Conservation (phyloP, 1,140 invertebrate genomes). For the Magallana ariakensis region DNA sequence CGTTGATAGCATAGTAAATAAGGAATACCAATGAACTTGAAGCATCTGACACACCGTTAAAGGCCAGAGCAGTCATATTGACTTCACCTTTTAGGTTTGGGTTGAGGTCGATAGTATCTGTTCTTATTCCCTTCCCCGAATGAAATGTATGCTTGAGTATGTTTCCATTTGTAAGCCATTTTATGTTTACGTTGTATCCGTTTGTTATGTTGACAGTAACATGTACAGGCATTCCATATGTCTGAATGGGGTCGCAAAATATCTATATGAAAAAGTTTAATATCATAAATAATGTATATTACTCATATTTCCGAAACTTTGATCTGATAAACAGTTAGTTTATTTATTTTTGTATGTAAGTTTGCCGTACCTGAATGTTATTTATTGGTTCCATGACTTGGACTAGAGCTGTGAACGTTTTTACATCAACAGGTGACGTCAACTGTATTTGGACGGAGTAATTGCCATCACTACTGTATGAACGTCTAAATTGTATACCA, state of each 20-base stretch:
- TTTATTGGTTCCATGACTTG: slow-evolving; percentile 22
- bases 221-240: neutral
- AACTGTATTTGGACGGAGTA: neutral
- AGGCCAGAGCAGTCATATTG: neutral
- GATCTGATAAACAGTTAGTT: too few relatives aligned
- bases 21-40: neutral
- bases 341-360: too few relatives aligned
- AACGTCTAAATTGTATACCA: neutral
- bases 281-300: too few relatives aligned
- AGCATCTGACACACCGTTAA: neutral
- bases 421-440: neutral
- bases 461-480: neutral
- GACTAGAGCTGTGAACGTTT: neutral
- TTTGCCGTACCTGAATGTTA: neutral
- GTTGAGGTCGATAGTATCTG: neutral
- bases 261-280: neutral
- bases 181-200: slow-evolving; percentile 4
- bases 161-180: neutral
- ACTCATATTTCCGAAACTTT: too few relatives aligned
- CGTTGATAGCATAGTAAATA: neutral
- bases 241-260: neutral
- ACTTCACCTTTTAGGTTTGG: neutral
- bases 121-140: neutral
- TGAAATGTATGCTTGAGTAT: neutral
- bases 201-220: neutral